Conservation (phyloP, 2,113 vertebrate genomes). For the Peromyscus leucopus region DNA sequence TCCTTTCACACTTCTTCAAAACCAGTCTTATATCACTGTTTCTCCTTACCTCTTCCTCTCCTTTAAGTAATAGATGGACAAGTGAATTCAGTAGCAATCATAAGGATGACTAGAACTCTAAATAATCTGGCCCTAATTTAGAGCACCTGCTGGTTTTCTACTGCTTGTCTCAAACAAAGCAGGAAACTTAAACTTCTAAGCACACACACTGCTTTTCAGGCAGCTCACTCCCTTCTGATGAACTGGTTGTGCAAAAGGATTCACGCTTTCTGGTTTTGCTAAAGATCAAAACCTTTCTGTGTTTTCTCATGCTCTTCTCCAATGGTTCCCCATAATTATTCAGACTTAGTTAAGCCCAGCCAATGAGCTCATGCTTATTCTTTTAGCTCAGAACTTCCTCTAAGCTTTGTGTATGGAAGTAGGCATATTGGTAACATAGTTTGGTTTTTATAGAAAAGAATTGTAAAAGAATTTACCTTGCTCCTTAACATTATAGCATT, state of each 20-base stretch:
- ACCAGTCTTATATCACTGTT: not conserved
- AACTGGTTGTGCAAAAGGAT: not conserved
- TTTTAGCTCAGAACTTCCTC: not conserved
- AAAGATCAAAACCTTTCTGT: constrained; percentile 4
- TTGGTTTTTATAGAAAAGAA: constrained; percentile 50
- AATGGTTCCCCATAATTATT: not conserved
- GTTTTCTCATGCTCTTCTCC: not conserved
- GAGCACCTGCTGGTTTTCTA: not conserved
- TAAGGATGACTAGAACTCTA: not conserved
- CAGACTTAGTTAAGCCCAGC: constrained; percentile 2
- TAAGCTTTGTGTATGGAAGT: not conserved
- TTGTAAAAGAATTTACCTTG: constrained; percentile 51
- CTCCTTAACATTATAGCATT: constrained; percentile 68
- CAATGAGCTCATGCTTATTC: constrained; percentile 29
- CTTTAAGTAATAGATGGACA: not conserved
- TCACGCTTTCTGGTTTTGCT: not conserved
- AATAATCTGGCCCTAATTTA: not conserved
- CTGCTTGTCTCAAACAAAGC: not conserved
- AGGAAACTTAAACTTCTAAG: not conserved
- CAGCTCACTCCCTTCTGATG: not conserved
- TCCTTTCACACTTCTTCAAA: not conserved
- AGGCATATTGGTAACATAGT: not conserved
- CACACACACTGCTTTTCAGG: not conserved
- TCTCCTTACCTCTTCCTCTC: not conserved
- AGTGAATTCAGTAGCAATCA: constrained; percentile 34